Base-by-base conservation (phyloP, 1,140 invertebrate species). In the Drosophila azteca region DNA sequence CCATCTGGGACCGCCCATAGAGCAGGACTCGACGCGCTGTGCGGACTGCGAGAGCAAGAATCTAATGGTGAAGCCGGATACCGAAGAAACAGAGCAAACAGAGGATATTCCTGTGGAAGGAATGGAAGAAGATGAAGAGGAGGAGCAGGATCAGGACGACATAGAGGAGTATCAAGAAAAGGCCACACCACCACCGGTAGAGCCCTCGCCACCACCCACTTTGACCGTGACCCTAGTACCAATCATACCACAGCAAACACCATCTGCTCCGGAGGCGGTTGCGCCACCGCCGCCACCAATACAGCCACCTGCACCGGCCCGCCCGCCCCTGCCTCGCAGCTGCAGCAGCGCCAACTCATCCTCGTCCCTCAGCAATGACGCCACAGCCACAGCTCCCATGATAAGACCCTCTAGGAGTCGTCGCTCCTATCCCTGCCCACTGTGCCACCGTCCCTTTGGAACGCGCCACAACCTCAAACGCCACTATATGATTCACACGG, bases 401-500 rank as follows among this genome's bases (percentile, higher is more conserved):
- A 20, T 44, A 1, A 50, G 45, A 11, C 82, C 71, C 20, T 13
- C 35, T 13, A 39, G 35, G 11, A 79, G 22, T 52, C 83, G 78
- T 0, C 31, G 77, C 17, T 77, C 62, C 13, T 91, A 90, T 57
- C 70, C 79, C 7, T 91, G 90, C 13, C 85, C 90, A 0, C 41
- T 91, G 3, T 91, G 90, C 45, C 68, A 90, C 48, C 90, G 90
- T n/a, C 65, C 80, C 1, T 91, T 91, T 49, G 90, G 90, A n/a
- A 91, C 88, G 2, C 77, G 90, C 6, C 90, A 91, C 50, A 91
- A 91, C 61, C 81, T 91, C 0, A 91, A 91, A 55, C 85, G 90
- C 2, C 90, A 91, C 59, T 90, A 85, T 24, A 91, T 91, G 90
- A 91, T 91, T 6, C 90, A 91, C 44, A 91, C 90, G 1, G 90